Base-by-base conservation (phyloP, 2,888 invertebrate genomes). In the Metalampra italica region DNA sequence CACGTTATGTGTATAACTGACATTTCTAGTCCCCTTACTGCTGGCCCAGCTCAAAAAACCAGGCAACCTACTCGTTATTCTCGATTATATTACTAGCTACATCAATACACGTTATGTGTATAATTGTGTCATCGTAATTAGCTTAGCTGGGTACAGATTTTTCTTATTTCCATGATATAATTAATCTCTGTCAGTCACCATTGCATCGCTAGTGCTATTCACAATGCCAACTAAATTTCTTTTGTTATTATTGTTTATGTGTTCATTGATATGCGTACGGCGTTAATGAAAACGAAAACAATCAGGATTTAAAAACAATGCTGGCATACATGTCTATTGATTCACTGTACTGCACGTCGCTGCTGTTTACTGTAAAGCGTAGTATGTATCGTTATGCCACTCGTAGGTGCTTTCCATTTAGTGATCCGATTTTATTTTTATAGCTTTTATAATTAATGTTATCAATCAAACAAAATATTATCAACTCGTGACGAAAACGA, bases 291-390 rank as follows among this genome's bases (percentile, higher is more conserved):
- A 70, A 68, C 67, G 64, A 75, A 79, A 84, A 82, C 83, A 82
- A 82, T 81, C 60, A 58, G 59, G 63, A 74, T 71, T 70, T 69
- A 68, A 78, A 78, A 83, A 86, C 86, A 87, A 85, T 84, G 66
- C 70, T 65, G 64, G 70, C 71, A 77, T 78, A 75, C 73, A 71
- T 61, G 62, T 70, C 62, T 65, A 75, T 62, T 83, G 80, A 82
- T 68, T 84, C 80, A 82, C 67, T 63, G 66, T 68, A 69, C 59
- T 65, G 69, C 73, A 63, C 65, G 60, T 71, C 65, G 70, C 69
- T 22, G 22, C 64, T 75, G 69, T 63, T 66, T 71, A 61, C 64
- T 62, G 65, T 62, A 62, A 14, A 36, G 34, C 62, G 64, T 67
- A 69, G 72, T 73, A 70, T 69, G 72, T 60, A 57, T 68, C 60